A percentile compares a stretch with the other conserved stretches of the same genome.
These are phyloP conservation scores for Pogonomyrmex californicus DNA, from an alignment of 1,140 invertebrate species.

Conservation along the genomic window DNA sequence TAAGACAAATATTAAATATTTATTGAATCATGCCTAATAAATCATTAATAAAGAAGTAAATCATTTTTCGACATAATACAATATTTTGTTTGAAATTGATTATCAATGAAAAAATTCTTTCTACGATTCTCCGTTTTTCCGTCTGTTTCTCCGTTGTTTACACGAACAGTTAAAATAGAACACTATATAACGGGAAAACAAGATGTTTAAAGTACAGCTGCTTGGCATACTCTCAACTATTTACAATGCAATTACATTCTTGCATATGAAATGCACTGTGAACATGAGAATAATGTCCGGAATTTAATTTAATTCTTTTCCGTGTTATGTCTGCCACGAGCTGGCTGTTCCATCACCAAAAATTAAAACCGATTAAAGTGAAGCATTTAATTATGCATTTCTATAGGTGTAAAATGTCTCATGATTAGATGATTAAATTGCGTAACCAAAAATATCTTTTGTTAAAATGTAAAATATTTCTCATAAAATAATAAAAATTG, in stretches of 20 bases:
- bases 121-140: not conserved
- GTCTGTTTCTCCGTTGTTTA: not conserved
- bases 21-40: not conserved
- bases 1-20: not conserved
- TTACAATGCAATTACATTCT: constrained; percentile 58
- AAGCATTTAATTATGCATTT: not conserved
- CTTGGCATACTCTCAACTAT: constrained; percentile 38
- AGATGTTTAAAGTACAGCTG: constrained; percentile 15
- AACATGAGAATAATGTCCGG: constrained; percentile 1
- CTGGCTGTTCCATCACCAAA: not conserved
- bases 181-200: constrained; percentile 19
- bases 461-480: not conserved
- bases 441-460: not conserved
- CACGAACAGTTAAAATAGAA: constrained; percentile 17
- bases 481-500: not conserved
- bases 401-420: not conserved
- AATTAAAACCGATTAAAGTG: not conserved
- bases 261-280: constrained; percentile 4
- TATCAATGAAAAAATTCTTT: constrained; percentile 13
- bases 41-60: not conserved
- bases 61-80: not conserved
- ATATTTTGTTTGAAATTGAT: not conserved
- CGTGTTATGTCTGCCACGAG: not conserved
- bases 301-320: constrained; percentile 60
- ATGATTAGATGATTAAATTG: not conserved